Evolutionary conservation across 2,113 vertebrate genomes (phyloP).

Genomic region (Cervus canadensis): DNA sequence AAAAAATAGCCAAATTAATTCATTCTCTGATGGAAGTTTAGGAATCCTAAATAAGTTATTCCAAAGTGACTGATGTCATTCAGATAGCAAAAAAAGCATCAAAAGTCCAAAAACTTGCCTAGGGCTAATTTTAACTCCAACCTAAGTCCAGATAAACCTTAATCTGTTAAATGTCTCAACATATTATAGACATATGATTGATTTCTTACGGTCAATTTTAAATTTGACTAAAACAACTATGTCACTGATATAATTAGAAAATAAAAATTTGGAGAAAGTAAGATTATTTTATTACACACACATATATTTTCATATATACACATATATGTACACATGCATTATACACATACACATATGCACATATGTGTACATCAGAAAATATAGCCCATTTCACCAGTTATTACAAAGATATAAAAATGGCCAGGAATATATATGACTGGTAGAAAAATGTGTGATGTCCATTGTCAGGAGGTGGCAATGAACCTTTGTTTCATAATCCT

Average conservation of each 20-base stretch:
- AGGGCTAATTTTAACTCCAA: background rate
- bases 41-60: background rate
- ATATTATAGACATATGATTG: background rate
- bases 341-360: background rate
- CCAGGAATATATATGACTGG: background rate
- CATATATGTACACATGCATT: background rate
- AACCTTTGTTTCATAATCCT: background rate
- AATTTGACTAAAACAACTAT: slow-evolving; percentile 7
- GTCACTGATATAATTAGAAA: background rate
- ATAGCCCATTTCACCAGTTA: background rate
- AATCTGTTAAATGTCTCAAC: background rate
- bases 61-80: background rate
- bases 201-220: background rate
- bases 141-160: background rate
- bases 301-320: background rate
- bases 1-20: background rate
- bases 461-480: background rate
- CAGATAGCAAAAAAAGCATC: background rate
- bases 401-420: background rate
- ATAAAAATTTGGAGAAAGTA: background rate
- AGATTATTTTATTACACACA: background rate
- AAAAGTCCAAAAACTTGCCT: background rate
- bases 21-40: background rate
- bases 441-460: background rate
- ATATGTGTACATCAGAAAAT: background rate